A percentile compares a stretch with the other conserved stretches of the same genome.
Evolutionary conservation across 2,113 vertebrate genomes (phyloP).

Genomic region (Rynchops niger): DNA sequence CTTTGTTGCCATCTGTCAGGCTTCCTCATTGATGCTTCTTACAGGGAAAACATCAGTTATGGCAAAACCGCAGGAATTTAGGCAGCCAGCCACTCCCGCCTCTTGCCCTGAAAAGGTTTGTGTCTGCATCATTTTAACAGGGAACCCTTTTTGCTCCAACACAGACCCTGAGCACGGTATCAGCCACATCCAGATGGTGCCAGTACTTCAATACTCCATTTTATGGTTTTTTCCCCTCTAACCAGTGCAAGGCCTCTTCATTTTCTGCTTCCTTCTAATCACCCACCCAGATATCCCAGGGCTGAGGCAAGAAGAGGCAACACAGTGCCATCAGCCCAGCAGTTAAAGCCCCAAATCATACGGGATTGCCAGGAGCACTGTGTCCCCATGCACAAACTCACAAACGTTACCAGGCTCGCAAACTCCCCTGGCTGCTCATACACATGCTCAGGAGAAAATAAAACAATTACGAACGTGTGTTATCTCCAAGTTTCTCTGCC

Average conservation of each 20-base stretch:
- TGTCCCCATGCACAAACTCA: fast-evolving
- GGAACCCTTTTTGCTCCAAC: neutral
- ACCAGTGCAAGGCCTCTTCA: neutral
- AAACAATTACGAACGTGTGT: neutral
- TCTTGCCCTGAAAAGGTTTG: neutral
- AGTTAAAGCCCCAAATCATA: neutral
- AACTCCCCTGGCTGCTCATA: neutral
- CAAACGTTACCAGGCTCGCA: neutral
- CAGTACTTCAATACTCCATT: neutral
- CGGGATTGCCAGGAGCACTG: fast-evolving
- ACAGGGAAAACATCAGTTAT: conserved; percentile 24
- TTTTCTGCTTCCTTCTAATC: neutral
- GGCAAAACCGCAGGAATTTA: conserved; percentile 37
- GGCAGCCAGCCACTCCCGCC: conserved; percentile 3
- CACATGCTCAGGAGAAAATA: neutral
- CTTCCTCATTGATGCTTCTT: conserved; percentile 1
- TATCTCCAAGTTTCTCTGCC: neutral
- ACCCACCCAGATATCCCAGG: neutral
- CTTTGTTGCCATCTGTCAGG: conserved; percentile 65
- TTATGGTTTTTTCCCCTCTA: neutral
- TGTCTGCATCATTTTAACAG: neutral
- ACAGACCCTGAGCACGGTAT: neutral
- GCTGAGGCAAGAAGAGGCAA: neutral
- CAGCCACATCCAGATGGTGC: neutral
- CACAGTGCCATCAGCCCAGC: neutral